These are phyloP conservation scores for Crocodylus rhombifer DNA, from an alignment of 2,797 vertebrate genomes.

Conservation along the genomic window DNA sequence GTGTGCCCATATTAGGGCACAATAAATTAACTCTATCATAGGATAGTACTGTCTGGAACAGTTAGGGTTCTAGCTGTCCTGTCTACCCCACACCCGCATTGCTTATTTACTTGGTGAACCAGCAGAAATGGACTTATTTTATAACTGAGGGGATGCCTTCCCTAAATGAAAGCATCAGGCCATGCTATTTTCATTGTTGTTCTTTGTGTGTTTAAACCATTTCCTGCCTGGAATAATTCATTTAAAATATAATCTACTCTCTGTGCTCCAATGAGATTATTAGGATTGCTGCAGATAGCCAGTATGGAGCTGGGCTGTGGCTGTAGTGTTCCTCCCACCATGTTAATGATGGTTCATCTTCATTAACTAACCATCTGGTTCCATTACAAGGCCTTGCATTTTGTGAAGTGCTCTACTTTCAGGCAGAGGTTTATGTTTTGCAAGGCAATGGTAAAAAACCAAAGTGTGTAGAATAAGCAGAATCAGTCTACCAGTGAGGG, in stretches of 20 bases:
- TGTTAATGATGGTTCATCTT: neutral
- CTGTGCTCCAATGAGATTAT: neutral
- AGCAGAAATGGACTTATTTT: neutral
- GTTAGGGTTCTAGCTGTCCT: neutral
- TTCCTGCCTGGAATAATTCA: neutral
- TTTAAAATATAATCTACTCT: neutral
- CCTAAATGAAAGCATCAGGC: neutral
- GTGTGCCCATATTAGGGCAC: too few relatives aligned
- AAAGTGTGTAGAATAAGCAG: neutral
- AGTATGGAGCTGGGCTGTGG: fast-evolving
- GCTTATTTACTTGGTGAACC: neutral
- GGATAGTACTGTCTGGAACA: neutral
- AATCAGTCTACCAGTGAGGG: neutral
- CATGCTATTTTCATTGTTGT: neutral
- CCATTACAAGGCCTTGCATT: fast-evolving
- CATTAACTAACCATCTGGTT: neutral
- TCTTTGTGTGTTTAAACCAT: neutral
- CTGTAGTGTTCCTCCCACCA: neutral
- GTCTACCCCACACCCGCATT: neutral
- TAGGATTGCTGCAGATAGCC: neutral
- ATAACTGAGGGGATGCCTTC: neutral
- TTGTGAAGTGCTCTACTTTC: neutral
- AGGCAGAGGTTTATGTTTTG: neutral
- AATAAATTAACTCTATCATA: too few relatives aligned
- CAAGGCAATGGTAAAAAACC: neutral